Evolutionary conservation across 2,888 invertebrate species (phyloP).

Genomic region (Drosophila neotestacea): DNA sequence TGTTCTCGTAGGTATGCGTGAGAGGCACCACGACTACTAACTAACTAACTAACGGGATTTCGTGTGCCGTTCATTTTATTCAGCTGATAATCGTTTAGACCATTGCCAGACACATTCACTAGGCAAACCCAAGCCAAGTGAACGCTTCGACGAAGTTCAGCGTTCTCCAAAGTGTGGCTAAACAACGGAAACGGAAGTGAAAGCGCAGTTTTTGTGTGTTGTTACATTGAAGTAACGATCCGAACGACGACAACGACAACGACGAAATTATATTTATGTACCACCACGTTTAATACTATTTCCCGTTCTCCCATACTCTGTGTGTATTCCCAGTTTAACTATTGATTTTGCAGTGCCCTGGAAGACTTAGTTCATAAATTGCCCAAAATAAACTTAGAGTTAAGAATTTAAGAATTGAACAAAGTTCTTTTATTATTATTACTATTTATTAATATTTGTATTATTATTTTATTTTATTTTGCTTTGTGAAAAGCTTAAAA

Average conservation of each 20-base stretch:
- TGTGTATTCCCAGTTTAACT: constrained; percentile 5
- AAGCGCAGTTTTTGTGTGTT: constrained; percentile 75
- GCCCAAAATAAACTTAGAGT: background rate
- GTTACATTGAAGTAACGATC: constrained; percentile 61
- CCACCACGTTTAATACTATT: constrained; percentile 33
- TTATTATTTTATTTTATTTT: too few species aligned
- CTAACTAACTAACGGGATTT: constrained; percentile 58
- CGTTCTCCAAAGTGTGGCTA: constrained; percentile 68
- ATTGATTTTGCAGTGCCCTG: constrained; percentile 42
- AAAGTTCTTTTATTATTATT: too few species aligned
- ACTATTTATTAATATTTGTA: too few species aligned
- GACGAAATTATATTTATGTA: constrained; percentile 70
- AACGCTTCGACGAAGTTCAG: constrained; percentile 38
- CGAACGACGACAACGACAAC: constrained; percentile 57
- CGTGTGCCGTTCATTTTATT: constrained; percentile 69
- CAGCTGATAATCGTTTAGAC: constrained; percentile 75
- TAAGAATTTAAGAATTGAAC: too few species aligned
- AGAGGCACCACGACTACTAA: constrained; percentile 39
- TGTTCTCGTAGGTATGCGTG: constrained; percentile 43
- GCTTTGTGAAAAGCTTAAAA: too few species aligned
- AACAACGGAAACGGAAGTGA: constrained; percentile 76
- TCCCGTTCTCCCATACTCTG: background rate
- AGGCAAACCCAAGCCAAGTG: constrained; percentile 30
- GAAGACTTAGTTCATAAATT: background rate
- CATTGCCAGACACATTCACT: constrained; percentile 70